phyloP scores from a whole-genome alignment of 2,797 vertebrate species.

The Takifugu ocellatus region DNA sequence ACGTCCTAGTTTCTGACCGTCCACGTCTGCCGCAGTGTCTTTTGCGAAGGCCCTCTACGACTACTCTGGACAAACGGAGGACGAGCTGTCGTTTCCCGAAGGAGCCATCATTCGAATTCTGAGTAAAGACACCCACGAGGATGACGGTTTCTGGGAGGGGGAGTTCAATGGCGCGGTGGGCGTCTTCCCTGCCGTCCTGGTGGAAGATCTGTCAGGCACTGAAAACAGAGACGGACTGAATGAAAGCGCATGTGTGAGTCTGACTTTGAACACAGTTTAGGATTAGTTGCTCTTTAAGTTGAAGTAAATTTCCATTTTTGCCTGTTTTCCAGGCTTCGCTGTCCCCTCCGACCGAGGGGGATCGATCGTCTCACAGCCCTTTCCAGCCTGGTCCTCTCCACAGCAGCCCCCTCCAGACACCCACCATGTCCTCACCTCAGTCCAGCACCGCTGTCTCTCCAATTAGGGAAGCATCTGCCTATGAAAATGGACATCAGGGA shows the following conservation, averaged over 20 bases:
- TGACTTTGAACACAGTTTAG: neutral
- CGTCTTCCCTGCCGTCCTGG: slow-evolving; percentile 91
- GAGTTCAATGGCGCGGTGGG: slow-evolving; percentile 86
- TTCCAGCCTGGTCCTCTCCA: slow-evolving; percentile 62
- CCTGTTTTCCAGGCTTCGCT: slow-evolving; percentile 75
- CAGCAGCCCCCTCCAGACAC: slow-evolving; percentile 81
- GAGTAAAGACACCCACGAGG: slow-evolving; percentile 92
- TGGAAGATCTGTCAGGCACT: slow-evolving; percentile 83
- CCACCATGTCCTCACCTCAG: slow-evolving; percentile 63
- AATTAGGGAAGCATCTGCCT: slow-evolving; percentile 82
- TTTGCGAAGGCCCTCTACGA: slow-evolving; percentile 97
- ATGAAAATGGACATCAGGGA: slow-evolving; percentile 81
- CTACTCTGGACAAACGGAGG: slow-evolving; percentile 90
- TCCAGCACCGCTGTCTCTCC: slow-evolving; percentile 80
- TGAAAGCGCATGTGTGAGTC: slow-evolving; percentile 74
- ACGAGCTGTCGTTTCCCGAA: slow-evolving; percentile 93
- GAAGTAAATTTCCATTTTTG: neutral
- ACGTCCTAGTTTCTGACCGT: neutral
- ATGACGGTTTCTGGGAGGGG: slow-evolving; percentile 98
- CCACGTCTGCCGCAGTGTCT: slow-evolving; percentile 69
- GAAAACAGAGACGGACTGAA: slow-evolving; percentile 75
- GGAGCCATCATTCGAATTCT: slow-evolving; percentile 93
- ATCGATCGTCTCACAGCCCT: slow-evolving; percentile 58
- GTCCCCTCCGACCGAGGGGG: slow-evolving; percentile 62
- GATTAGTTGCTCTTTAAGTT: no score